Evolutionary conservation across 2,113 vertebrate species (phyloP).

Genomic region (Cygnus buccinator): DNA sequence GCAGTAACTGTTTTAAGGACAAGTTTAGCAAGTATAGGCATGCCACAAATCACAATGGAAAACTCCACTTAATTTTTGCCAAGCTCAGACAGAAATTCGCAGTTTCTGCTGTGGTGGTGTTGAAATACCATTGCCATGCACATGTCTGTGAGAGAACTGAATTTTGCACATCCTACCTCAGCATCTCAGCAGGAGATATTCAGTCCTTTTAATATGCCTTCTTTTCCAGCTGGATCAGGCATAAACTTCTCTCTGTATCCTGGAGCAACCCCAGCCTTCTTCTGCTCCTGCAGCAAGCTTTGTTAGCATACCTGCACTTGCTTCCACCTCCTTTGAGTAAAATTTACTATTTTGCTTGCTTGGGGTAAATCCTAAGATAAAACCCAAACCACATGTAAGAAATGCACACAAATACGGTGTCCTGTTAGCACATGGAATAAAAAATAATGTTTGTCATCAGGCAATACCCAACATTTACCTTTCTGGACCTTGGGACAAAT

Average conservation of each 20-base stretch:
- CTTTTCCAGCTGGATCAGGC: neutral
- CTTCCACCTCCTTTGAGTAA: neutral
- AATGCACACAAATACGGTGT: neutral
- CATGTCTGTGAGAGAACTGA: neutral
- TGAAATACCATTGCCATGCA: neutral
- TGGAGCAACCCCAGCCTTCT: neutral
- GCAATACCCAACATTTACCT: rapidly evolving
- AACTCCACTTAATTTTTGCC: neutral
- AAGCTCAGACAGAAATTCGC: neutral
- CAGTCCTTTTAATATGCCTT: neutral
- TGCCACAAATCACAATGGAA: neutral
- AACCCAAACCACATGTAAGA: neutral
- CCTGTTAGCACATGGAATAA: neutral
- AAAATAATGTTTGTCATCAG: neutral
- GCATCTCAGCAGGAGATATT: neutral
- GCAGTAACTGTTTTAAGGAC: neutral
- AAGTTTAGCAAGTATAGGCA: neutral
- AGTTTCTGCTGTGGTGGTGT: neutral
- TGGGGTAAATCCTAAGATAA: neutral
- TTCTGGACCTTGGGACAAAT: neutral
- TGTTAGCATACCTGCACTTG: neutral
- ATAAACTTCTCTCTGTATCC: rapidly evolving
- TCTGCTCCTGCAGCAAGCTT: neutral
- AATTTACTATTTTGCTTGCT: neutral
- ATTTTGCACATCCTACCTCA: neutral